Percentiles rank a stretch among this genome's conserved stretches.
phyloP scores from a whole-genome alignment of 2,113 vertebrate species.

The Nyctibius bracteatus region DNA sequence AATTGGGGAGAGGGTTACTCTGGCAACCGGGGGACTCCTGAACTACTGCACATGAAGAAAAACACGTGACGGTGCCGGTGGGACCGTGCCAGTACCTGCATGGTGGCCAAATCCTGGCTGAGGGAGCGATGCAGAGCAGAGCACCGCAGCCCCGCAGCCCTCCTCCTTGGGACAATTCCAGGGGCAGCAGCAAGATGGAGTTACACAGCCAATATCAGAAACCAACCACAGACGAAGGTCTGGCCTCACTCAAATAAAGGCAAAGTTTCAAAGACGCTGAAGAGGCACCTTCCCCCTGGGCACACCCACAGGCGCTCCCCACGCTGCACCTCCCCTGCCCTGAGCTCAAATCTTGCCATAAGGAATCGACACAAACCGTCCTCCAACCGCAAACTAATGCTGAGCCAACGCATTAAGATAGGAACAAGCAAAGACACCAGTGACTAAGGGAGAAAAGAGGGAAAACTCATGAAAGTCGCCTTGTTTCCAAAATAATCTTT shows the following conservation, averaged over 20 bases:
- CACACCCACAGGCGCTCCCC: accelerated
- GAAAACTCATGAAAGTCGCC: background rate
- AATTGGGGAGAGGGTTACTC: background rate
- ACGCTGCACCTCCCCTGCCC: background rate
- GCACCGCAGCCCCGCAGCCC: background rate
- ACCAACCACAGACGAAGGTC: background rate
- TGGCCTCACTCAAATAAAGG: background rate
- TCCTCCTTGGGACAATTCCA: background rate
- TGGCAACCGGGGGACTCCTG: background rate
- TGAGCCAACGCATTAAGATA: background rate
- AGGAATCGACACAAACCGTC: accelerated
- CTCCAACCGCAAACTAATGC: background rate
- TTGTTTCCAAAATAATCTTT: background rate
- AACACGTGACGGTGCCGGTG: accelerated
- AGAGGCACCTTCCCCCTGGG: background rate
- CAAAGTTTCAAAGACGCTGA: background rate
- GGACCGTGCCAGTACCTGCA: background rate
- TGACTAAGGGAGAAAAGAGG: background rate
- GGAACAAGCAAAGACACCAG: background rate
- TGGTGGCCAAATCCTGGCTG: background rate
- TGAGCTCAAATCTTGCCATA: background rate
- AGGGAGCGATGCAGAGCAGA: background rate
- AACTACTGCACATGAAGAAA: background rate
- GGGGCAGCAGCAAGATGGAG: background rate
- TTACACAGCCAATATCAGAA: background rate